Percentiles rank a stretch among this genome's conserved stretches.
Evolutionary conservation across 2,888 invertebrate genomes (phyloP).

Genomic region (Amblyteles armatorius): DNA sequence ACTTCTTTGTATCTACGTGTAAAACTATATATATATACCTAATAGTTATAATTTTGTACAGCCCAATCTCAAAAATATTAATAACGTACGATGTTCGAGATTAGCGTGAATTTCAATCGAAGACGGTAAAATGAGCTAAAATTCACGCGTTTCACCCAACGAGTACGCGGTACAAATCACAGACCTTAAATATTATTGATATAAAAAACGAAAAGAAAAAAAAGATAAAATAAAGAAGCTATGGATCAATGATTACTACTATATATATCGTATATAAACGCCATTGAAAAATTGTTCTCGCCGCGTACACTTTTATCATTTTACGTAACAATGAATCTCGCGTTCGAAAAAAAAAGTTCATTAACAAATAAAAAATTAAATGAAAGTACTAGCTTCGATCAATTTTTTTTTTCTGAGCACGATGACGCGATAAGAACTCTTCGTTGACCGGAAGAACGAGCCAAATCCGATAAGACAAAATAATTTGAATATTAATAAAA

Average conservation of each 20-base stretch:
- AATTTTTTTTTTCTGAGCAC: conserved; percentile 64
- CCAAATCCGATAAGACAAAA: neutral
- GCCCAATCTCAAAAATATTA: conserved; percentile 57
- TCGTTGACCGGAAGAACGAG: neutral
- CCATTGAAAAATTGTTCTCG: conserved; percentile 67
- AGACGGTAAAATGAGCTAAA: conserved; percentile 5
- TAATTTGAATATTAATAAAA: conserved; percentile 5
- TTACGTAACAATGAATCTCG: conserved; percentile 24
- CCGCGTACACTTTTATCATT: conserved; percentile 65
- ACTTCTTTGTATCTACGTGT: conserved; percentile 75
- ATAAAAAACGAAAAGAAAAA: conserved; percentile 22
- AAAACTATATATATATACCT: conserved; percentile 49
- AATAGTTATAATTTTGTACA: conserved; percentile 77
- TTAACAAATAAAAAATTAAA: neutral
- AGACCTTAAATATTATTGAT: conserved; percentile 77
- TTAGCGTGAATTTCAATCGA: conserved; percentile 38
- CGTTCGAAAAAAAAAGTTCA: conserved; percentile 3
- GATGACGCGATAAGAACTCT: conserved; percentile 17
- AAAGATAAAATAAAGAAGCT: conserved; percentile 34
- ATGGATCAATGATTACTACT: conserved; percentile 53
- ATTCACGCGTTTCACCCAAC: conserved; percentile 52
- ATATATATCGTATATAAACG: conserved; percentile 58
- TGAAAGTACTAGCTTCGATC: conserved; percentile 34
- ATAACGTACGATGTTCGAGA: conserved; percentile 61
- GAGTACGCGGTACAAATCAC: conserved; percentile 83